phyloP scores from a whole-genome alignment of 2,113 vertebrate genomes.

The Cromileptes altivelis region DNA sequence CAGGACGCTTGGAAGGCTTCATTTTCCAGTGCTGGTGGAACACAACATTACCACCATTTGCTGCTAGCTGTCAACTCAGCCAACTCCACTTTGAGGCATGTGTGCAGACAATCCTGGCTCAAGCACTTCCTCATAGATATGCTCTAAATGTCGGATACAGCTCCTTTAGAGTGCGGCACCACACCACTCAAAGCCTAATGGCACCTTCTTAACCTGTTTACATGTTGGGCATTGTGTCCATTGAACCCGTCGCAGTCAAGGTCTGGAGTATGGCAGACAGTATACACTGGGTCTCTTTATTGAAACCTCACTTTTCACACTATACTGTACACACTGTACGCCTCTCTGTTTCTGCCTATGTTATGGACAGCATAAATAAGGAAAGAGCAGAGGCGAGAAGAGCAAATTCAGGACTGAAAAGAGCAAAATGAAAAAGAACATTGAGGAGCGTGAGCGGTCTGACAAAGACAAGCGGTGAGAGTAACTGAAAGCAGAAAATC shows the following conservation, averaged over 20 bases:
- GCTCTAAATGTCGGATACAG: too few relatives aligned
- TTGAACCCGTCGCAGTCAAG: neutral
- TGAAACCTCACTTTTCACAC: neutral
- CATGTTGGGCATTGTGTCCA: neutral
- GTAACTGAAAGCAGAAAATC: slow-evolving; percentile 8
- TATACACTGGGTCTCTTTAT: neutral
- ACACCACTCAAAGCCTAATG: neutral
- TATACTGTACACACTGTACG: neutral
- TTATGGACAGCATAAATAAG: slow-evolving; percentile 4
- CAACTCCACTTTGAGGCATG: too few relatives aligned
- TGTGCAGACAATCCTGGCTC: too few relatives aligned
- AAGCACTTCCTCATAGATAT: too few relatives aligned
- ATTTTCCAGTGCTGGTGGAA: too few relatives aligned
- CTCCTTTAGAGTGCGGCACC: neutral
- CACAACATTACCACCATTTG: too few relatives aligned
- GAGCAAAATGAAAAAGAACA: slow-evolving; percentile 25
- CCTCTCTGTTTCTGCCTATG: neutral
- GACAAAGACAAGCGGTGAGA: slow-evolving; percentile 6
- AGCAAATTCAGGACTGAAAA: slow-evolving; percentile 11
- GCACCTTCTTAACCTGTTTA: neutral
- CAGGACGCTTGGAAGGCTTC: too few relatives aligned
- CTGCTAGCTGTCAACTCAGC: too few relatives aligned
- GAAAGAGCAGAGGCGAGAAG: neutral
- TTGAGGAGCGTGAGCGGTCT: neutral
- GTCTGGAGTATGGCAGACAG: neutral